Conservation (phyloP, 2,113 vertebrate genomes). For the Arizona elegans region DNA sequence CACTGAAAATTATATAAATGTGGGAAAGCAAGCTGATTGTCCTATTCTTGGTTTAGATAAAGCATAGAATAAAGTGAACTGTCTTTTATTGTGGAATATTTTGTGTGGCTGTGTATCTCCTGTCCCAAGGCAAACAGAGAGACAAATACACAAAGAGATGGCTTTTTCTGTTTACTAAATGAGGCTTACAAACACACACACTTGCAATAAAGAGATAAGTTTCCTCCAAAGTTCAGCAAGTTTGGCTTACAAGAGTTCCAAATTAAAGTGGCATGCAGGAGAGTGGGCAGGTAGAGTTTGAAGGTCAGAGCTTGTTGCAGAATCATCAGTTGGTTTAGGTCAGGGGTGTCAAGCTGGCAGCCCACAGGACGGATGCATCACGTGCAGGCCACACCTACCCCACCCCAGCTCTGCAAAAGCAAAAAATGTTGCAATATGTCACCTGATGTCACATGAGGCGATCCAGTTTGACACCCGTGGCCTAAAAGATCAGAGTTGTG, state of each 20-base stretch:
- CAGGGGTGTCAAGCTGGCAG: too few relatives aligned
- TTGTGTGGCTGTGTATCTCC: background rate
- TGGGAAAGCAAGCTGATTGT: background rate
- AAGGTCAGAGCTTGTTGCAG: background rate
- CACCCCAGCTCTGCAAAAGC: too few relatives aligned
- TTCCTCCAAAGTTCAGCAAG: background rate
- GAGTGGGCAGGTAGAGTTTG: background rate
- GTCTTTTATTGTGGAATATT: background rate
- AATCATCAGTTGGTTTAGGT: background rate
- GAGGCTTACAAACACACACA: background rate
- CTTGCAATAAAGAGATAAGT: background rate
- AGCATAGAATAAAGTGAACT: background rate
- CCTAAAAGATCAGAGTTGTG: background rate
- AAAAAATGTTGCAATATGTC: too few relatives aligned
- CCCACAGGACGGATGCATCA: too few relatives aligned
- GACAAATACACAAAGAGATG: background rate
- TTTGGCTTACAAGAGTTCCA: background rate
- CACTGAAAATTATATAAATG: background rate
- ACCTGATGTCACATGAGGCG: fast-evolving
- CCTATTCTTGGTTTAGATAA: background rate
- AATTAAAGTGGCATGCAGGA: background rate
- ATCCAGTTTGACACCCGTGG: background rate
- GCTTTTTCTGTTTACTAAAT: background rate
- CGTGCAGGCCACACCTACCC: too few relatives aligned
- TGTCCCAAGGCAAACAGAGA: background rate